These are phyloP conservation scores for Oceanodroma tethys DNA, from an alignment of 2,113 vertebrate genomes.

Conservation along the genomic window DNA sequence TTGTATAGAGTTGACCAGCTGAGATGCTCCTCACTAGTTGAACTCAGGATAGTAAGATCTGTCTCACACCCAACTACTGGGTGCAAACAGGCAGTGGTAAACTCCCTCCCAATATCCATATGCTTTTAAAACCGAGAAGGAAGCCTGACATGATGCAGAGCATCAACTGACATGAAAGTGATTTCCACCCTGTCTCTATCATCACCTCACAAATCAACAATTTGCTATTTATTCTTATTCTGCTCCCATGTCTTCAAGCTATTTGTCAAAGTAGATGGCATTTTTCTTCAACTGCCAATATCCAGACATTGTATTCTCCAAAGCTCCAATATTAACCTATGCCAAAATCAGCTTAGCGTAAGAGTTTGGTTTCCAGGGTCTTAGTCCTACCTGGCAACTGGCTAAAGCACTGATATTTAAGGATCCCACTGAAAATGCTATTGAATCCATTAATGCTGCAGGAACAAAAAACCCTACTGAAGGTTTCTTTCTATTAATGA, in stretches of 20 bases:
- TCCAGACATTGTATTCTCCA: not conserved
- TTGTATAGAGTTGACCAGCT: not conserved
- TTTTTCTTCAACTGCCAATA: not conserved
- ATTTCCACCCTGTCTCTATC: not conserved
- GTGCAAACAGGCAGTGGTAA: not conserved
- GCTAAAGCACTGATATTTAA: not conserved
- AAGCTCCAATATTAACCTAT: not conserved
- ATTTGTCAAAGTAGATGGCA: not conserved
- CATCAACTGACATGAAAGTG: not conserved
- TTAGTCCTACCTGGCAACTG: not conserved
- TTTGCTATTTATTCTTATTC: not conserved
- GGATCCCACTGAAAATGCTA: not conserved
- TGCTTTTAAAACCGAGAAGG: not conserved
- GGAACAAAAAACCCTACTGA: not conserved
- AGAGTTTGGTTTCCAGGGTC: not conserved
- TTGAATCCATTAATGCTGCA: not conserved
- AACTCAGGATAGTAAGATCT: not conserved
- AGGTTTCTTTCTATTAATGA: not conserved
- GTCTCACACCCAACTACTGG: not conserved
- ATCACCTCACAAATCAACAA: not conserved
- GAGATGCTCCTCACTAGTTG: not conserved
- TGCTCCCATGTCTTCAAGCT: not conserved
- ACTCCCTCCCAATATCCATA: not conserved
- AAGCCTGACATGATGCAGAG: not conserved
- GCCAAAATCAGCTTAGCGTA: not conserved